phyloP scores from a whole-genome alignment of 2,797 vertebrate species.

The Poecile montanus region DNA sequence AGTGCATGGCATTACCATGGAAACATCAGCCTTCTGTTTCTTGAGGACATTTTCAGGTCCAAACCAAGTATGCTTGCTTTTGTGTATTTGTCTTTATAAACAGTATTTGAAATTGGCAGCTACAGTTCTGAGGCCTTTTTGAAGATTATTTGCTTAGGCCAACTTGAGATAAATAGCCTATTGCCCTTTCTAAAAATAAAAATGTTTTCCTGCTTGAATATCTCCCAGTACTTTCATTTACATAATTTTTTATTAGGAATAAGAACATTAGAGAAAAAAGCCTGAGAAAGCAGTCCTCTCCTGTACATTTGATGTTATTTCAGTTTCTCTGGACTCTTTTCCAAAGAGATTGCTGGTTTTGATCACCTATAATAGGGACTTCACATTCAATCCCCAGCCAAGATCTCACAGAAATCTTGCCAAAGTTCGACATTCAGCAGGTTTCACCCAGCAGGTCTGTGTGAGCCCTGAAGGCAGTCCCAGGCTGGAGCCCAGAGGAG shows the following conservation, averaged over 20 bases:
- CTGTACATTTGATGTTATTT: neutral
- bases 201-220: neutral
- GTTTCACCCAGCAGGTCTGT: neutral
- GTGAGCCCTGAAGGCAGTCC: neutral
- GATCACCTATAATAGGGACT: neutral
- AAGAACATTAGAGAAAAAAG: neutral
- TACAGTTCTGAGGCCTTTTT: constrained; percentile 29
- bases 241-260: constrained; percentile 15
- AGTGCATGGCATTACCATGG: constrained; percentile 1
- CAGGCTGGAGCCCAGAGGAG: neutral
- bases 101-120: constrained; percentile 23
- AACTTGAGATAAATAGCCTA: constrained; percentile 30
- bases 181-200: constrained; percentile 55
- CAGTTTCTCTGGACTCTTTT: neutral
- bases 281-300: neutral
- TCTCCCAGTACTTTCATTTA: constrained; percentile 15
- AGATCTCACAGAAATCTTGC: neutral
- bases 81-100: constrained; percentile 31
- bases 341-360: neutral
- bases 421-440: neutral
- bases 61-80: neutral
- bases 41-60: neutral
- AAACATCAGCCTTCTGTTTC: neutral
- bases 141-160: constrained; percentile 36
- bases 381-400: neutral